A percentile compares a stretch with the other conserved stretches of the same genome.
Conservation (phyloP, 2,797 vertebrate species). For the Antrozous pallidus region DNA sequence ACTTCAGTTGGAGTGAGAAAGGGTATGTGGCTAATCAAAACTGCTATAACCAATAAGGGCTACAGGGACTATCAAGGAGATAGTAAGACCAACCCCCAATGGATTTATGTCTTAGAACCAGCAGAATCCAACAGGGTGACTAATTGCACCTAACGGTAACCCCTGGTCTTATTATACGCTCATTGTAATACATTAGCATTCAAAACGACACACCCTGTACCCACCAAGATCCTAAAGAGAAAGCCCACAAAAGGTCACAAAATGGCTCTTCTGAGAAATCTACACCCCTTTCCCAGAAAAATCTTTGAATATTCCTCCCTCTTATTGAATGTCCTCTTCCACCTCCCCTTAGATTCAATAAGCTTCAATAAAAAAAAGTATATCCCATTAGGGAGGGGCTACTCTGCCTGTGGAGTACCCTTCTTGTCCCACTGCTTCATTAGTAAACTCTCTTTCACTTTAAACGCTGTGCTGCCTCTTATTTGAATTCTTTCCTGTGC, state of each 20-base stretch:
- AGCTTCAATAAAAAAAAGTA: background rate
- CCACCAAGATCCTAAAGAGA: background rate
- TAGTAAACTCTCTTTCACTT: background rate
- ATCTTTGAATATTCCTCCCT: background rate
- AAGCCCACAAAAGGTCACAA: background rate
- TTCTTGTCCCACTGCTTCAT: background rate
- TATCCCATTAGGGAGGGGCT: background rate
- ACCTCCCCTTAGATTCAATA: background rate
- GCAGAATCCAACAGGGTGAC: background rate
- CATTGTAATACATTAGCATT: background rate
- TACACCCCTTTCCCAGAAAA: background rate
- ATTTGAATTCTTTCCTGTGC: background rate
- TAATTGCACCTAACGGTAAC: background rate
- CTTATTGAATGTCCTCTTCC: background rate
- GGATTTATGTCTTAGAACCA: background rate
- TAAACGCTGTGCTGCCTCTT: background rate
- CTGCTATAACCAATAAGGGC: background rate
- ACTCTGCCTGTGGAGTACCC: background rate
- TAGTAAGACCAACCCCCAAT: background rate
- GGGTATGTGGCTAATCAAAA: background rate
- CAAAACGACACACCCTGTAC: background rate
- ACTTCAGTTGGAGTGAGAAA: background rate
- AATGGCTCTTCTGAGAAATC: background rate
- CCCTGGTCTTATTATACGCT: background rate
- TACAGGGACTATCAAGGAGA: background rate